A percentile compares a stretch with the other conserved stretches of the same genome.
These are phyloP conservation scores for Anadara kagoshimensis DNA, from an alignment of 1,140 invertebrate species.

Conservation along the genomic window DNA sequence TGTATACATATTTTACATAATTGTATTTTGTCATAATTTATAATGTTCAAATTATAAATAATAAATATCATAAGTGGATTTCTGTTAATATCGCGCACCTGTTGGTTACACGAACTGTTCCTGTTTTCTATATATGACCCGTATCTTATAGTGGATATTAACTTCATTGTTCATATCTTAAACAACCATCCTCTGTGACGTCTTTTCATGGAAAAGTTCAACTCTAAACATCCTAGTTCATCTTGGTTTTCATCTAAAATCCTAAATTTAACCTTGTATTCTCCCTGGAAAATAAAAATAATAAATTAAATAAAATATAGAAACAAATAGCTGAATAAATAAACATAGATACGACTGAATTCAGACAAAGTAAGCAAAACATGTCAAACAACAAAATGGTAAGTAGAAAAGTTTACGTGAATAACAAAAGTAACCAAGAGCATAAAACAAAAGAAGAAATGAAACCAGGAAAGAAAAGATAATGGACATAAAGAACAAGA, in stretches of 20 bases:
- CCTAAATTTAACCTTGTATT: slow-evolving; percentile 47
- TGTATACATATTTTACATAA: no score
- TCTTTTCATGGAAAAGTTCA: slow-evolving; percentile 50
- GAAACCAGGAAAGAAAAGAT: no score
- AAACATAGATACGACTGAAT: neutral
- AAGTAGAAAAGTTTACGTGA: no score
- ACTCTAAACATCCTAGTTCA: slow-evolving; percentile 49
- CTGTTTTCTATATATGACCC: neutral
- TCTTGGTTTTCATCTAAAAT: slow-evolving; percentile 35
- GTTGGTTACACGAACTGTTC: no score
- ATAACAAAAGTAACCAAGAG: no score
- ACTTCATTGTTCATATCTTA: slow-evolving; percentile 36
- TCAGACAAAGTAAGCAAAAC: neutral
- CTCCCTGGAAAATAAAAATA: slow-evolving; percentile 38
- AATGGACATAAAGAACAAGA: no score
- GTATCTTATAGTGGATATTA: neutral
- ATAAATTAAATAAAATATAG: neutral
- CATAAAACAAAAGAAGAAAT: no score
- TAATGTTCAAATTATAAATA: no score
- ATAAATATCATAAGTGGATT: no score
- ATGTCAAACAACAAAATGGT: neutral
- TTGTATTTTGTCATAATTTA: no score
- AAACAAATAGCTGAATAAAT: neutral
- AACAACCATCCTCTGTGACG: slow-evolving; percentile 54
- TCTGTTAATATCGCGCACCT: no score